phyloP scores from a whole-genome alignment of 2,797 vertebrate species.

The Hippopotamyrus pictus region DNA sequence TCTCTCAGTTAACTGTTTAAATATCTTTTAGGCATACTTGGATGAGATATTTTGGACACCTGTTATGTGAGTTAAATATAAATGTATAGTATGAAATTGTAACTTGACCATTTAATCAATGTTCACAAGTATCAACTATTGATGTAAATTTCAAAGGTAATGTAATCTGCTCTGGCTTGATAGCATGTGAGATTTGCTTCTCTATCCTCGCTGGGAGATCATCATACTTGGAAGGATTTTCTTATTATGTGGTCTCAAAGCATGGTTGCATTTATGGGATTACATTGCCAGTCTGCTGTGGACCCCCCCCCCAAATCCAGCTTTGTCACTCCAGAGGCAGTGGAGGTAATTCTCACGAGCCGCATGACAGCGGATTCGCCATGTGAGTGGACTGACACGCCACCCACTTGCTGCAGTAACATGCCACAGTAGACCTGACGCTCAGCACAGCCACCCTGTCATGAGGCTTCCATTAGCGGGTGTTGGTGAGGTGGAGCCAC shows the following conservation, averaged over 20 bases:
- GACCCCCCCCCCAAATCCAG: not conserved
- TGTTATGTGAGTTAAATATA: not conserved
- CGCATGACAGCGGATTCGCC: not conserved
- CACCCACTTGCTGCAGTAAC: not conserved
- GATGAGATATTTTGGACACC: not conserved
- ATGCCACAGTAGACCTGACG: not conserved
- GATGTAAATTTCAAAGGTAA: not conserved
- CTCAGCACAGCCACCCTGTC: not conserved
- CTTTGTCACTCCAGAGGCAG: not conserved
- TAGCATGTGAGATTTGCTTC: not conserved
- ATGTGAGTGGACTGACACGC: not conserved
- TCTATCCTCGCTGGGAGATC: not conserved
- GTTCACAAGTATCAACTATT: not conserved
- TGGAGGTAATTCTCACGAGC: not conserved
- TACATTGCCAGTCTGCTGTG: not conserved
- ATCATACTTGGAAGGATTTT: not conserved
- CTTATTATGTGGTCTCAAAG: not conserved
- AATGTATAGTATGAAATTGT: not conserved
- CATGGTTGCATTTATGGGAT: not conserved
- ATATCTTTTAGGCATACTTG: not conserved
- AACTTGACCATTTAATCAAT: not conserved
- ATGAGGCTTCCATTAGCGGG: not conserved
- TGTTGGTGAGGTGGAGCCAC: not conserved
- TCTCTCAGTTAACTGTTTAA: not conserved
- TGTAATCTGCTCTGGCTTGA: not conserved